Evolutionary conservation across 2,797 vertebrate genomes (phyloP).

Genomic region (Myripristis murdjan): DNA sequence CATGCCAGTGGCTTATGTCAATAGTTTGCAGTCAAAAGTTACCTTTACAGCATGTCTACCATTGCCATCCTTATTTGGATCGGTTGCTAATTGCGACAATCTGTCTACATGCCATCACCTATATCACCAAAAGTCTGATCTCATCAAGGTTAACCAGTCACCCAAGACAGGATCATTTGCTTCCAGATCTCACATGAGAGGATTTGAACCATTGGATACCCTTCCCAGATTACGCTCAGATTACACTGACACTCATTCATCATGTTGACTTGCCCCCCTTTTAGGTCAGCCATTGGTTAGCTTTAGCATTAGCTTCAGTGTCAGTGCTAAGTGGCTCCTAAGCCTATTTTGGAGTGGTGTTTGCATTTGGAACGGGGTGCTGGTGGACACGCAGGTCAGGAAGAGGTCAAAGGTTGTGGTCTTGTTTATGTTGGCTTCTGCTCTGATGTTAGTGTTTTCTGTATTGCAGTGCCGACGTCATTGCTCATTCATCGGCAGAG

Average conservation of each 20-base stretch:
- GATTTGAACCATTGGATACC: constrained; percentile 23
- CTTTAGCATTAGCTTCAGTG: constrained; percentile 31
- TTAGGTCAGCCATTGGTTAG: constrained; percentile 37
- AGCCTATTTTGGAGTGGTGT: constrained; percentile 1
- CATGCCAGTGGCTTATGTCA: no score
- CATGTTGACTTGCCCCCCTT: not conserved
- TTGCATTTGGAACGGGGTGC: constrained; percentile 23
- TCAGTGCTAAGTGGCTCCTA: constrained; percentile 35
- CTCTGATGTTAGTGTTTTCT: constrained; percentile 30
- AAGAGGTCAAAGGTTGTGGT: constrained; percentile 54
- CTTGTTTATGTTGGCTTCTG: constrained; percentile 30
- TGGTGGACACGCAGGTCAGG: constrained; percentile 24
- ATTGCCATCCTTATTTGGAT: not conserved
- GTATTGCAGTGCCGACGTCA: constrained; percentile 6
- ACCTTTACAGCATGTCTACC: not conserved
- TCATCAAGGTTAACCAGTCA: constrained; percentile 40
- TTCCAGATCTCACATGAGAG: constrained; percentile 16
- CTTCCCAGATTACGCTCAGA: constrained; percentile 17
- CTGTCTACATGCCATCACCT: not conserved
- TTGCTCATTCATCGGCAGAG: constrained; percentile 8
- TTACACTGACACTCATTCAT: no score
- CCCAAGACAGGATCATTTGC: constrained; percentile 26
- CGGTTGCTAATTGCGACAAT: not conserved
- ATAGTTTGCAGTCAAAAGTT: no score
- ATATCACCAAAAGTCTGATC: not conserved